Evolutionary conservation across 2,113 vertebrate species (phyloP).

Genomic region (Pseudois nayaur): DNA sequence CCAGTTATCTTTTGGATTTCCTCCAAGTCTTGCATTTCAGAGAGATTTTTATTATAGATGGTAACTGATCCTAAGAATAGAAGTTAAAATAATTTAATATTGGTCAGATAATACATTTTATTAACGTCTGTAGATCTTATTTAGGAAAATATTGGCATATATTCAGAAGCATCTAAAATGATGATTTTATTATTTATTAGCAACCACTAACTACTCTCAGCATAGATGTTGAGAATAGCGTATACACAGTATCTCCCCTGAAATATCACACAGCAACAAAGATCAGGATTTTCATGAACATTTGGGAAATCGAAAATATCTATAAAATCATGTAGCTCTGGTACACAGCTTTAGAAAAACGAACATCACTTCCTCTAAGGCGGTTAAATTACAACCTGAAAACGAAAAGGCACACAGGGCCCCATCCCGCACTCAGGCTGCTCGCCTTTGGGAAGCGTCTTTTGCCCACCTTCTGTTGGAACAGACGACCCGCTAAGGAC

Average conservation of each 20-base stretch:
- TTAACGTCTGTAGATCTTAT: not conserved
- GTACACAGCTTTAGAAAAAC: not conserved
- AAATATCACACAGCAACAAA: not conserved
- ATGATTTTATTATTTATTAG: not conserved
- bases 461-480: slow-evolving; percentile 82
- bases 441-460: not conserved
- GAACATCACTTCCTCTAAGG: not conserved
- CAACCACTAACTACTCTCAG: not conserved
- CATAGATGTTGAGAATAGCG: not conserved
- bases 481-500: slow-evolving; percentile 88
- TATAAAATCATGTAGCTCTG: not conserved
- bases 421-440: not conserved
- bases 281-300: not conserved
- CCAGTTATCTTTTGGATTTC: slow-evolving; percentile 88
- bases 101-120: not conserved
- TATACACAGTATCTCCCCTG: not conserved
- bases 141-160: not conserved
- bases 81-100: not conserved
- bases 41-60: slow-evolving; percentile 85
- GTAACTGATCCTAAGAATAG: slow-evolving; percentile 82
- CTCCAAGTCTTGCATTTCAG: slow-evolving; percentile 83
- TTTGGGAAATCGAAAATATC: not conserved
- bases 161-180: not conserved
- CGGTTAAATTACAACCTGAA: not conserved
- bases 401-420: not conserved